A percentile compares a stretch with the other conserved stretches of the same genome.
Evolutionary conservation across 2,888 invertebrate species (phyloP).

Genomic region (Dastarcus helophoroides): DNA sequence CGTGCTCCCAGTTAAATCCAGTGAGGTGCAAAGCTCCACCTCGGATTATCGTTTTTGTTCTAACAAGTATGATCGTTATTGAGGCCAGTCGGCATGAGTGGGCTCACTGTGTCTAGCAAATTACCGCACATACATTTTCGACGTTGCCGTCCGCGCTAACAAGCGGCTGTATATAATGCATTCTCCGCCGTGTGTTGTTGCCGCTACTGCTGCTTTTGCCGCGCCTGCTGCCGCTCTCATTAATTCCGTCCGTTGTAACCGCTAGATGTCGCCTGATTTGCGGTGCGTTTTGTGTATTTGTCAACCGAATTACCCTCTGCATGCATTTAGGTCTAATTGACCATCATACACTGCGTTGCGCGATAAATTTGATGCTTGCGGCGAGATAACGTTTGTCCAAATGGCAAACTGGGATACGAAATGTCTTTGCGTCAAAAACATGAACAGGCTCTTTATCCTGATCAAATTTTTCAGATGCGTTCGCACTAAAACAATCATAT

Average conservation of each 20-base stretch:
- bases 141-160: conserved; percentile 16
- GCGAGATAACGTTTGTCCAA: no score
- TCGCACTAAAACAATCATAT: no score
- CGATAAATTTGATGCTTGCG: no score
- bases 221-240: not conserved
- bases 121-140: conserved; percentile 15
- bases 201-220: conserved; percentile 1
- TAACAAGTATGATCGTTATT: conserved; percentile 21
- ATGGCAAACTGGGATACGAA: no score
- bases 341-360: no score
- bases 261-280: conserved; percentile 24
- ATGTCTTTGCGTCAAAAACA: no score
- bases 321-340: conserved; percentile 29
- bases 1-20: conserved; percentile 18
- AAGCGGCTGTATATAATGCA: conserved; percentile 10
- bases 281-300: conserved; percentile 25
- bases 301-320: conserved; percentile 27
- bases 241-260: not conserved
- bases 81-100: conserved; percentile 14
- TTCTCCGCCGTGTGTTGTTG: conserved; percentile 5
- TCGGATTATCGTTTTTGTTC: conserved; percentile 16
- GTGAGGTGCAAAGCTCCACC: conserved; percentile 17
- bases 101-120: conserved; percentile 11
- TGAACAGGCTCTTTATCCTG: no score
- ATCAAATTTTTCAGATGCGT: no score